Percentiles rank a stretch among this genome's conserved stretches.
phyloP scores from a whole-genome alignment of 2,113 vertebrate genomes.

The Paramisgurnus dabryanus region DNA sequence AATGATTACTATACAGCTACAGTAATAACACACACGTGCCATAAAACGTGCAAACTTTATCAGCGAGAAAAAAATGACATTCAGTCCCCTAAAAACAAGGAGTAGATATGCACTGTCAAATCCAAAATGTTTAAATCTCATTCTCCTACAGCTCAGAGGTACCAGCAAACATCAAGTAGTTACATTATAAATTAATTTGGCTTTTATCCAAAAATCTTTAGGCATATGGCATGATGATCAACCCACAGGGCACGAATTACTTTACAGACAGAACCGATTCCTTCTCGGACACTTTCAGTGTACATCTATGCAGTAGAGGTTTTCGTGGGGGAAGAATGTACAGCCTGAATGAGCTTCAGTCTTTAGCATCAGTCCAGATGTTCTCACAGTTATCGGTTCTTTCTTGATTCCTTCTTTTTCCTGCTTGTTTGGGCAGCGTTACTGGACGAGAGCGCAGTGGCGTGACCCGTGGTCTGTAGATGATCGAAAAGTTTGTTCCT shows the following conservation, averaged over 20 bases:
- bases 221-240: not conserved
- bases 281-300: no score
- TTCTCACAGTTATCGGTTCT: slow-evolving; percentile 73
- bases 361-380: not conserved
- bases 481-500: slow-evolving; percentile 97
- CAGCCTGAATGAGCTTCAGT: not conserved
- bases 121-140: not conserved
- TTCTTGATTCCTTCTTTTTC: slow-evolving; percentile 87
- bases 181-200: not conserved
- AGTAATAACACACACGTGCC: not conserved
- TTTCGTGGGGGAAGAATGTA: not conserved
- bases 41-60: not conserved
- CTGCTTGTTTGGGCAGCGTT: slow-evolving; percentile 61
- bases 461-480: slow-evolving; percentile 87
- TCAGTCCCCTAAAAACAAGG: not conserved
- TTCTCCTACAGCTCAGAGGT: not conserved
- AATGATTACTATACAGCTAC: not conserved
- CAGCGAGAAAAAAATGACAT: not conserved
- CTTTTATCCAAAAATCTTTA: not conserved
- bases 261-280: no score
- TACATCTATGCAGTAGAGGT: not conserved
- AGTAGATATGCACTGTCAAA: not conserved
- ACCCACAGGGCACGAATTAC: slow-evolving; percentile 11
- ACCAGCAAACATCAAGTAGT: not conserved
- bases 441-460: slow-evolving; percentile 70